Base-by-base conservation (phyloP, 1,140 invertebrate species). In the Semibalanus balanoides region DNA sequence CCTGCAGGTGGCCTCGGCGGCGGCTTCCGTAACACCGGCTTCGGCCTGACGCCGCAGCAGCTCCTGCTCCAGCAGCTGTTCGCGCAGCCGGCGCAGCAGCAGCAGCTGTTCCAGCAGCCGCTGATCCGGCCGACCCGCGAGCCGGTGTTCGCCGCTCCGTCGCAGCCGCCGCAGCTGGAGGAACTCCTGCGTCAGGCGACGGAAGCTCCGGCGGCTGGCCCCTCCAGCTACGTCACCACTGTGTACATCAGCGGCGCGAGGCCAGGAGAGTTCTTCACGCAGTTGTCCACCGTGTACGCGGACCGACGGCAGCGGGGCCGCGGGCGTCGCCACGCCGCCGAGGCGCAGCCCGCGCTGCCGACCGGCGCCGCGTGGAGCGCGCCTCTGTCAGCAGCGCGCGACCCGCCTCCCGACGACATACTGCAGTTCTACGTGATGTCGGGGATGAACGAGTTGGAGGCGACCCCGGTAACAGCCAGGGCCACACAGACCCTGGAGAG, bases 1-100 rank as follows among this genome's bases (percentile, higher is more conserved):
- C 70, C 70, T 17, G 70, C 70, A 25, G 51, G 7, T 19, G 51
- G 11, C 7, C 22, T 64, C 51, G 51, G 51, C 51, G 51, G 51
- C 51, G 51, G 51, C 51, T 64, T 64, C 51, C 11, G 11, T 19
- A 25, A 25, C 11, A 19, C 14, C 9, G 51, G 51, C 11, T 64
- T 64, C 51, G 70, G 70, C 29, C 76, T 75, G 72, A 75, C 30
- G 5, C 71, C 69, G 30, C 31, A 40, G 31, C 76, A 74, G 74
- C 30, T 74, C 27, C 69, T 79, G 31, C 35, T 76, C 27, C 76
- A 79, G 69, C 77, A 80, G 31, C 74, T 79, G 25, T 43, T 76
- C 30, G 14, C 11, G 51, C 51, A 64, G 51, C 51, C 51, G 35
- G 35, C 35, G 22, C 77, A 80, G 51, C 51, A 64, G 51, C 51